A percentile compares a stretch with the other conserved stretches of the same genome.
Conservation (phyloP, 2,113 vertebrate genomes). For the Oriolus oriolus region DNA sequence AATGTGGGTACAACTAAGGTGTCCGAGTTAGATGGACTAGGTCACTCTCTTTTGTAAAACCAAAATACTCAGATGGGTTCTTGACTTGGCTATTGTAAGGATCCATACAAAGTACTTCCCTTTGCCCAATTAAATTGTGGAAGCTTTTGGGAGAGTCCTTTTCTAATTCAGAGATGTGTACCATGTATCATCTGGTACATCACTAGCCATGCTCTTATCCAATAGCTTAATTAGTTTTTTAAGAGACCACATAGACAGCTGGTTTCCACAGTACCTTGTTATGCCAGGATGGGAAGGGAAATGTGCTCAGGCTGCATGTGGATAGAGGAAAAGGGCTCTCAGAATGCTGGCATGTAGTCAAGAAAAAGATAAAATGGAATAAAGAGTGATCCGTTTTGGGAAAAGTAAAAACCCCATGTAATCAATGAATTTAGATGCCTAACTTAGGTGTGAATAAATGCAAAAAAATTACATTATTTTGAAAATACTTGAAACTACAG, state of each 20-base stretch:
- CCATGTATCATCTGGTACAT: not conserved
- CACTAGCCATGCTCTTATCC: not conserved
- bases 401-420: not conserved
- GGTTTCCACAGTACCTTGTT: not conserved
- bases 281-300: not conserved
- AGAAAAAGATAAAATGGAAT: not conserved
- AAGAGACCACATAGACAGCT: not conserved
- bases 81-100: not conserved
- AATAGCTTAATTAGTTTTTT: not conserved
- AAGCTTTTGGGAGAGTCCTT: not conserved
- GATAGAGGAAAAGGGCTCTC: not conserved
- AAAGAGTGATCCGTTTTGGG: not conserved
- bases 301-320: not conserved
- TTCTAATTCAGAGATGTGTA: not conserved
- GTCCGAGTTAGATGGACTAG: not conserved
- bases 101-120: not conserved
- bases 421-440: not conserved
- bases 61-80: not conserved
- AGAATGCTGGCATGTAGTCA: not conserved
- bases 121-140: not conserved
- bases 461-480: not conserved
- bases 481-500: not conserved
- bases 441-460: not conserved
- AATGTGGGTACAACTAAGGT: not conserved
- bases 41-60: not conserved